These are phyloP conservation scores for Talpa occidentalis DNA, from an alignment of 2,113 vertebrate genomes.

Conservation along the genomic window DNA sequence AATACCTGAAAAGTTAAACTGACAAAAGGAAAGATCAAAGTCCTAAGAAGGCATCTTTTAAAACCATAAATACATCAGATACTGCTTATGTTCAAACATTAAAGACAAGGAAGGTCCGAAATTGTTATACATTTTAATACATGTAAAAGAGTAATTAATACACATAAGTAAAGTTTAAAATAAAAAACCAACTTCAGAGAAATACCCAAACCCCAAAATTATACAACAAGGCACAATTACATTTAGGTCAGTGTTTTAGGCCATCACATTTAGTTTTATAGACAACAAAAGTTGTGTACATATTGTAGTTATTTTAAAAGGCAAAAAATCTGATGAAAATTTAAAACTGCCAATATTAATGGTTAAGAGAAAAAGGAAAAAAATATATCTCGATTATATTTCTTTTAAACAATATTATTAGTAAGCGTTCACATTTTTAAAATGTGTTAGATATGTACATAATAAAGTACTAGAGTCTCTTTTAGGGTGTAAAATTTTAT, in stretches of 20 bases:
- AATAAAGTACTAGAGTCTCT: not conserved
- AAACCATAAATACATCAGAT: slow-evolving; percentile 22
- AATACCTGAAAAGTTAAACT: not conserved
- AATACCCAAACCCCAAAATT: slow-evolving; percentile 33
- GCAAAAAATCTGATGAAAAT: slow-evolving; percentile 42
- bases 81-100: not conserved
- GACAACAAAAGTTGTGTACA: not conserved
- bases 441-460: not conserved
- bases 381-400: not conserved
- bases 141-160: not conserved
- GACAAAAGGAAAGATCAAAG: slow-evolving; percentile 43
- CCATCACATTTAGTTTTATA: slow-evolving; percentile 18
- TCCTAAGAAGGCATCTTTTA: not conserved
- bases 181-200: slow-evolving; percentile 8
- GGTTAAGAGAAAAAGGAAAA: slow-evolving; percentile 27
- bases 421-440: slow-evolving; percentile 1
- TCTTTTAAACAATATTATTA: slow-evolving; percentile 27
- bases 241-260: slow-evolving; percentile 22
- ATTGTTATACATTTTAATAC: not conserved
- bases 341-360: slow-evolving; percentile 36
- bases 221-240: slow-evolving; percentile 8
- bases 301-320: slow-evolving; percentile 40
- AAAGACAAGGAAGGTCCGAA: not conserved
- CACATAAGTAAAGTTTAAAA: not conserved
- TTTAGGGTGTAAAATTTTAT: not conserved